Conservation (phyloP, 1,140 invertebrate species). For the Metaphire vulgaris region DNA sequence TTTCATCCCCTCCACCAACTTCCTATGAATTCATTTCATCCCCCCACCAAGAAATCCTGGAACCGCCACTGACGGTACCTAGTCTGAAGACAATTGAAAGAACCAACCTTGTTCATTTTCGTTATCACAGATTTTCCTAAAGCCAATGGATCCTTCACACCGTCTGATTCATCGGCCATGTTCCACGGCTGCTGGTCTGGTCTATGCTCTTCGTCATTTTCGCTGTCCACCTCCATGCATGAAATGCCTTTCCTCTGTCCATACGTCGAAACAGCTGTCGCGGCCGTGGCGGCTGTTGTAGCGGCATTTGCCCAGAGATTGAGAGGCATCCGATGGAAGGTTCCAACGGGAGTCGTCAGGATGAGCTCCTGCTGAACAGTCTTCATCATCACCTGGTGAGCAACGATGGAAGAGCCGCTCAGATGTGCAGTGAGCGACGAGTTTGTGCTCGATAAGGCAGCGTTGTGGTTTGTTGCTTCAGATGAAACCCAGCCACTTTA, state of each 20-base stretch:
- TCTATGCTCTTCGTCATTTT: neutral
- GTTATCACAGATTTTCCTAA: neutral
- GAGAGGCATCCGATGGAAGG: constrained; percentile 44
- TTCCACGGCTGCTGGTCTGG: neutral
- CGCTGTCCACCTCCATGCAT: neutral
- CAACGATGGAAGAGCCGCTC: constrained; percentile 24
- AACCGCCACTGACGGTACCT: no score
- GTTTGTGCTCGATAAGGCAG: constrained; percentile 31
- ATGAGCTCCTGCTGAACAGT: constrained; percentile 36
- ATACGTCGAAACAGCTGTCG: neutral
- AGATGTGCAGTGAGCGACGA: constrained; percentile 27
- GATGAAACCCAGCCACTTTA: constrained; percentile 32
- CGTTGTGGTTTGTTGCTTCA: constrained; percentile 24
- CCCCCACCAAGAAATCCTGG: no score
- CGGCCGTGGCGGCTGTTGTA: no score
- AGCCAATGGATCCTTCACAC: neutral
- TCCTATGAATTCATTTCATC: no score
- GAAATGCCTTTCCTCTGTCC: neutral
- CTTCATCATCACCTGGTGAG: constrained; percentile 33
- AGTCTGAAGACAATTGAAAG: no score
- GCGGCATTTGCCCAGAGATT: constrained; percentile 9
- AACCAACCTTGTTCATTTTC: neutral
- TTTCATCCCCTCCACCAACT: no score
- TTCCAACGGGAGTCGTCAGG: constrained; percentile 46
- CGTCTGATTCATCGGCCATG: neutral